A percentile compares a stretch with the other conserved stretches of the same genome.
Conservation (phyloP, 2,113 vertebrate genomes). For the Scolopax mira region DNA sequence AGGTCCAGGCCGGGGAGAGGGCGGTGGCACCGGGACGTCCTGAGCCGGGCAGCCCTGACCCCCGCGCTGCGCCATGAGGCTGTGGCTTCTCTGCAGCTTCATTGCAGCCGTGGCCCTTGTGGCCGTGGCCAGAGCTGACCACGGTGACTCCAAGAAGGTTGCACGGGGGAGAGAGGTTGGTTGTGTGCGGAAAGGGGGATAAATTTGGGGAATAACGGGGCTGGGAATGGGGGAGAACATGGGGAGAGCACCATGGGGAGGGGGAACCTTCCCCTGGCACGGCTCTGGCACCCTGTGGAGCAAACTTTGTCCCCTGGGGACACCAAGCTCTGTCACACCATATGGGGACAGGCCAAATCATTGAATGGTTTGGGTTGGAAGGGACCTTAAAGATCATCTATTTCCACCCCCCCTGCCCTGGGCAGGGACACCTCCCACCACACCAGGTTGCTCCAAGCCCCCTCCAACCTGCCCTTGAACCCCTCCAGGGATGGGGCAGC, state of each 20-base stretch:
- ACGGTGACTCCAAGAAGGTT: fast-evolving
- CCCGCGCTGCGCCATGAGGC: neutral
- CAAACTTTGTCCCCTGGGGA: neutral
- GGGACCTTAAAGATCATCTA: too few relatives aligned
- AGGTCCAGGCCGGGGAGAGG: neutral
- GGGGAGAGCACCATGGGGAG: neutral
- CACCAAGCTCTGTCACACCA: fast-evolving
- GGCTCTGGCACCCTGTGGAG: fast-evolving
- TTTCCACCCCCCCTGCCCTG: too few relatives aligned
- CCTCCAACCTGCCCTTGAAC: too few relatives aligned
- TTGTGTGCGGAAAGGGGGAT: fast-evolving
- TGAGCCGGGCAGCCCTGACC: neutral
- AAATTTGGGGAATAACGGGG: neutral
- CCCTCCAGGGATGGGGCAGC: too few relatives aligned
- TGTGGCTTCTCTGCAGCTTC: neutral
- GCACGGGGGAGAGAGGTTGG: neutral
- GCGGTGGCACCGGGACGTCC: neutral
- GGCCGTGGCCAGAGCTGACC: neutral
- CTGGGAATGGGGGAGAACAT: fast-evolving
- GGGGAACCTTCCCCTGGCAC: neutral
- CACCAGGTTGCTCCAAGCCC: too few relatives aligned
- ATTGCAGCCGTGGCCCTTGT: neutral
- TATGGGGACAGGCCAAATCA: too few relatives aligned
- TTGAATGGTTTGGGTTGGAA: too few relatives aligned
- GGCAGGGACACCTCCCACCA: too few relatives aligned